Evolutionary conservation across 2,797 vertebrate genomes (phyloP), one percentile per base, ranked within the genome.

Genomic region (Acipenser oxyrinchus): DNA sequence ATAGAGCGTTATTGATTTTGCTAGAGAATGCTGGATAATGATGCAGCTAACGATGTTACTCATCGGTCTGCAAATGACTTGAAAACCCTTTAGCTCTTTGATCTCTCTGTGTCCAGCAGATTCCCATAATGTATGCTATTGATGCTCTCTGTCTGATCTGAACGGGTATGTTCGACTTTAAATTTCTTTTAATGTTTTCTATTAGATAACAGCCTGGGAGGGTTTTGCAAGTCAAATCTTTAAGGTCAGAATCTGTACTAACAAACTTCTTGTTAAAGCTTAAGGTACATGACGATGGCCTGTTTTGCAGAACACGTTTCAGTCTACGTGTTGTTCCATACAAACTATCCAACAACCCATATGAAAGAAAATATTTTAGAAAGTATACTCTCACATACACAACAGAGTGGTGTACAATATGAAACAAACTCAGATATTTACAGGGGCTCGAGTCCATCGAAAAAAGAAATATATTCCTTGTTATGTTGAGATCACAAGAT

Each of bases 1-100:
- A 72, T 68, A 68, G 48, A 7, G 71, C 74, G 65, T 74, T 76
- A 82, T 74, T 79, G 78, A 82, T 81, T 79, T 76, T 60, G 69
- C 65, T 73, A 63, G 63, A 65, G 63, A 79, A 72, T 75, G 62
- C 57, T 48, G 15, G 50, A 48, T 70, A 62, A 68, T 51, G 64
- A 50, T 37, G 23, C 23, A 37, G 23, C 66, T 77, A 77, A 78
- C 74, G 73, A 70, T 74, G 69, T 69, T 76, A 70, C 66, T 68
- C 65, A 67, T 72, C 70, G 73, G 70, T 18, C 64, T 72, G 72
- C 48, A 71, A 76, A 78, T 69, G 15, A 71, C 66, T 77, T 69
- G 67, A 71, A 76, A 78, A 58, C 64, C 61, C 10, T 50, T 79
- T 75, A 78, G 55, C 64, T 60, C 10, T 50, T 79, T 75, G n/a